Evolutionary conservation across 2,797 vertebrate species (phyloP).

Genomic region (Chloroceryle amazona): DNA sequence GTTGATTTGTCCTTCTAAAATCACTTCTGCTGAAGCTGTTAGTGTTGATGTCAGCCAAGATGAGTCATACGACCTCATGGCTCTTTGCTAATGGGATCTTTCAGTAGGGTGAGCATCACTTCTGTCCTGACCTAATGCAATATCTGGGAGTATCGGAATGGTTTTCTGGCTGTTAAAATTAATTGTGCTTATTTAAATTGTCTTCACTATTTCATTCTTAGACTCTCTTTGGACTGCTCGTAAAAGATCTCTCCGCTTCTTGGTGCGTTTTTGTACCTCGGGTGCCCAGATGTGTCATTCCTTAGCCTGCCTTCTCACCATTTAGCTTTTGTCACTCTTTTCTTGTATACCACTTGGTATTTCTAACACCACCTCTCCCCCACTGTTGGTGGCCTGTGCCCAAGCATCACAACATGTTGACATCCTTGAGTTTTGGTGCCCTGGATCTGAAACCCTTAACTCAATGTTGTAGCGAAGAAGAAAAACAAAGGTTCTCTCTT

Average conservation of each 20-base stretch:
- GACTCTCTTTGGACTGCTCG: neutral
- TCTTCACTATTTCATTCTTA: neutral
- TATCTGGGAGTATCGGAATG: neutral
- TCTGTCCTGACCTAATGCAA: neutral
- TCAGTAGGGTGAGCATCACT: neutral
- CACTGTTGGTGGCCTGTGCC: neutral
- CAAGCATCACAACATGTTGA: neutral
- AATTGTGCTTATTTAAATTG: neutral
- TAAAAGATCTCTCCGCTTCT: neutral
- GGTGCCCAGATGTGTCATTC: neutral
- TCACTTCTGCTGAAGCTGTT: neutral
- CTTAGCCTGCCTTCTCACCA: neutral
- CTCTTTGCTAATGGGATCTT: neutral
- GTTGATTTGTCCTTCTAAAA: neutral
- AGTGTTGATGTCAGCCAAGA: neutral
- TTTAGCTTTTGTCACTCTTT: neutral
- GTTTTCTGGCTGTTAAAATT: neutral
- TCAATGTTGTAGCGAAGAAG: neutral
- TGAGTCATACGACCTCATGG: neutral
- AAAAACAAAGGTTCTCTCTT: neutral
- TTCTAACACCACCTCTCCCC: neutral
- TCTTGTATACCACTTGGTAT: neutral
- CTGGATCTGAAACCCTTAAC: neutral
- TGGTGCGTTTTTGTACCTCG: neutral
- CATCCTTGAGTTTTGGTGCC: neutral